Evolutionary conservation across 2,888 invertebrate genomes (phyloP).

Genomic region (Agrochola litura): DNA sequence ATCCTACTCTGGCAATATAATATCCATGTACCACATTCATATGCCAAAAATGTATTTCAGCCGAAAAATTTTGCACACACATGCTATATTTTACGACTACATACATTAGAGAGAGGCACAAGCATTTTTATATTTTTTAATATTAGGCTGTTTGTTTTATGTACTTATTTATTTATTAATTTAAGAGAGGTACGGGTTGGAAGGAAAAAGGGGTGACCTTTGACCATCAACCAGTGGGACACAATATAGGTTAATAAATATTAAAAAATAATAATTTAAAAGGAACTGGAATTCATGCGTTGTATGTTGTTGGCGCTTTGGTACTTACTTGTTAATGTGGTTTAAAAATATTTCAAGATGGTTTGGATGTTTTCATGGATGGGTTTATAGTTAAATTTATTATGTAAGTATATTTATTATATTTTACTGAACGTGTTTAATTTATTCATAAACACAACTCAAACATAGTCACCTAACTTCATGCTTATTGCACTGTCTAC

Average conservation of each 20-base stretch:
- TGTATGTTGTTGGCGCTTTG: not conserved
- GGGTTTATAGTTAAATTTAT: not conserved
- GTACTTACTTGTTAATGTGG: not conserved
- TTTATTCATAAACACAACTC: not conserved
- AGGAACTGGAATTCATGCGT: not conserved
- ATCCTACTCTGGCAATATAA: not conserved
- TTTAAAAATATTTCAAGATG: not conserved
- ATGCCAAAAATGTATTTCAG: too few species aligned
- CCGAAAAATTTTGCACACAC: too few species aligned
- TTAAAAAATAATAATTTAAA: too few species aligned
- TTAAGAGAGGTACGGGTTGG: not conserved
- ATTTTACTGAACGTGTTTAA: not conserved
- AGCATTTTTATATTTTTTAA: too few species aligned
- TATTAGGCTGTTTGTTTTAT: too few species aligned
- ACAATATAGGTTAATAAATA: not conserved
- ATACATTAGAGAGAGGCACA: not conserved
- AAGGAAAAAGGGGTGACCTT: not conserved
- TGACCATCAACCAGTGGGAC: not conserved
- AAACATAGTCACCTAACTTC: not conserved
- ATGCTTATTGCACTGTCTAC: not conserved
- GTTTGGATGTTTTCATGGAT: not conserved
- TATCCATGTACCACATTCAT: not conserved
- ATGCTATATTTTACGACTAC: not conserved
- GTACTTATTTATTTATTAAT: not conserved
- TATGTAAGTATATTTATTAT: slow-evolving; percentile 12